Base-by-base conservation (phyloP, 2,113 vertebrate species). In the Motacilla alba region DNA sequence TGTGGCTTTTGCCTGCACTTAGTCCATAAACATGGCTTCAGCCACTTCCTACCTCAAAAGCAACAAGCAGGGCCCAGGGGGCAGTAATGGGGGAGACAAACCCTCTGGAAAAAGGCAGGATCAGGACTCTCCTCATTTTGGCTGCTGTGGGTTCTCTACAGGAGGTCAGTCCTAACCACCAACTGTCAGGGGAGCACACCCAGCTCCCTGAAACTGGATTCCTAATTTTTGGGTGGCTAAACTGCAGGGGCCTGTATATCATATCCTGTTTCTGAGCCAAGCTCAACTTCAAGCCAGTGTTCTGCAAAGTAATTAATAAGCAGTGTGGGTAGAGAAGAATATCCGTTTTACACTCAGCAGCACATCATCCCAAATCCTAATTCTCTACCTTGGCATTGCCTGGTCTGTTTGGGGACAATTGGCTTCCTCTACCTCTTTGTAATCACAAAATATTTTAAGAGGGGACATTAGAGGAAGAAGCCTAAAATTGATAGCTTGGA, bases 321-420 rank as follows among this genome's bases (percentile, higher is more conserved):
- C 17, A 86, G 7, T 1, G 0, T 6, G 4, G 15, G 15, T 5
- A 68, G 28, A 6, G 1, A 83, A 16, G 2, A 27, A 4, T 13
- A 52, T 22, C n/a, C 17, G 2, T 7, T 70, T 88, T 64, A 75
- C 10, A 18, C 10, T 39, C 31, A 21, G 30, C 24, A 92, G 24
- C 10, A 58, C 30, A 47, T 35, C 33, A n/a, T 31, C 50, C 55
- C 72, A 76, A 80, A 72, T 19, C 23, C 30, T 66, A 43, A 41
- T 44, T 52, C 33, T 70, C 26, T 70, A 11, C 44, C 21, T 63
- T 31, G 19, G 33, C 23, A 26, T 39, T 16, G 31, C 41, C 63
- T 58, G 13, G 13, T 58, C 20, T 50, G 4, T 78, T 72, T 26
- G 14, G 35, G 21, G 27, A 30, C 23, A 77, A 16, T 1, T 50